Base-by-base conservation (phyloP, 2,113 vertebrate species). In the Erythrocercus mccallii region DNA sequence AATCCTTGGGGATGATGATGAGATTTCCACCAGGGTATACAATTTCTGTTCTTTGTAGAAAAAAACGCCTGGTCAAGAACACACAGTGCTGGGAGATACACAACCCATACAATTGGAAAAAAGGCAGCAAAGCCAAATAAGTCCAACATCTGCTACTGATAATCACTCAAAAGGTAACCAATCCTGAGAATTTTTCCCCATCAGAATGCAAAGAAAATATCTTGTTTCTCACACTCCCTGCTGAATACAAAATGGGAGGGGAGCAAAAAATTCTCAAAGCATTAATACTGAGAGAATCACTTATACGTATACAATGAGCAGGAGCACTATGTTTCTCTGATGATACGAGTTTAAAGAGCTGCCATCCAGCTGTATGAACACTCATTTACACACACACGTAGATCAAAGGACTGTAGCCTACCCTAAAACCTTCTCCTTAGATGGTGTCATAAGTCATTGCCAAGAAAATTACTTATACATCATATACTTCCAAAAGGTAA, bases 171-270 rank as follows among this genome's bases (percentile, higher is more conserved):
- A 94, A 82, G n/a, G 10, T 40, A 90, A 58, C 31, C 33, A 69
- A 60, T 83, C 54, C 74, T 31, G 27, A 81, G 53, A 88, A 56
- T 7, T 92, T 78, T 62, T 86, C 70, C 91, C 60, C 37, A 78
- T 79, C 66, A 93, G 86, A 95, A 81, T 80, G 17, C 15, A 66
- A 57, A 82, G 77, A 44, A 70, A 89, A 44, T 53, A 60, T 68
- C 79, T 94, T 88, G 78, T 93, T 96, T 94, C 89, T 97, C 71
- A 89, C 25, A 45, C 48, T 64, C 73, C 83, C 78, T 87, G 68
- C 79, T 87, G 61, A 88, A 85, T 83, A 65, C 5, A 62, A 80
- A 88, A 45, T 20, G 30, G 10, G 22, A 58, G 62, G 53, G 60
- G 62, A 44, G 30, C 8, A 45, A 92, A 88, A 96, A 91, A 73